Percentiles rank a stretch among this genome's conserved stretches.
phyloP scores from a whole-genome alignment of 2,113 vertebrate species.

The Calidris pygmaea region DNA sequence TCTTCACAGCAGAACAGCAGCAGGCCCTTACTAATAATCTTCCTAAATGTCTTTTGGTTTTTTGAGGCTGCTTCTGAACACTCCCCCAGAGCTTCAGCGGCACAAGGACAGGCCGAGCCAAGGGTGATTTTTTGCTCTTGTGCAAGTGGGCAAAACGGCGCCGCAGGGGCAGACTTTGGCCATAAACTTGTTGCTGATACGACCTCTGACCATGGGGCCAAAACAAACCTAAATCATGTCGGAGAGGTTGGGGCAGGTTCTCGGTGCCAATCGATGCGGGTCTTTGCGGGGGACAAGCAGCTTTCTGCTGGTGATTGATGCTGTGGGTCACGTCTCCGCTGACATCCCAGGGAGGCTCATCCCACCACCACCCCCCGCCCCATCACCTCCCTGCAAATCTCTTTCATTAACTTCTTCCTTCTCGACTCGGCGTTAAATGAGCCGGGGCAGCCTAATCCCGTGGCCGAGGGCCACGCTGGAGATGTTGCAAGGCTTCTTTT shows the following conservation, averaged over 20 bases:
- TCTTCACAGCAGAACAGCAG: background rate
- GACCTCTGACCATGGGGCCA: constrained; percentile 1
- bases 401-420: background rate
- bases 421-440: background rate
- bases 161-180: constrained; percentile 26
- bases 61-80: background rate
- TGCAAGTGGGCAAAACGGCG: background rate
- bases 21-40: background rate
- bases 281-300: background rate
- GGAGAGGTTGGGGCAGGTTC: background rate
- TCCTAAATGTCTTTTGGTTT: background rate
- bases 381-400: background rate
- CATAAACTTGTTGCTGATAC: background rate
- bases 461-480: background rate
- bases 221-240: constrained; percentile 12
- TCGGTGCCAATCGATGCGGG: background rate
- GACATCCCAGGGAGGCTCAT: background rate
- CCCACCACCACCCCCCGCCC: background rate
- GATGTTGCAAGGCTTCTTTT: constrained; percentile 23
- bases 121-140: background rate
- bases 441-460: background rate
- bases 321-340: accelerated
- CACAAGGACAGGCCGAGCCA: background rate
- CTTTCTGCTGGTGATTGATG: background rate
- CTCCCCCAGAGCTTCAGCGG: background rate